phyloP scores from a whole-genome alignment of 2,113 vertebrate species.

The Lampris incognitus region DNA sequence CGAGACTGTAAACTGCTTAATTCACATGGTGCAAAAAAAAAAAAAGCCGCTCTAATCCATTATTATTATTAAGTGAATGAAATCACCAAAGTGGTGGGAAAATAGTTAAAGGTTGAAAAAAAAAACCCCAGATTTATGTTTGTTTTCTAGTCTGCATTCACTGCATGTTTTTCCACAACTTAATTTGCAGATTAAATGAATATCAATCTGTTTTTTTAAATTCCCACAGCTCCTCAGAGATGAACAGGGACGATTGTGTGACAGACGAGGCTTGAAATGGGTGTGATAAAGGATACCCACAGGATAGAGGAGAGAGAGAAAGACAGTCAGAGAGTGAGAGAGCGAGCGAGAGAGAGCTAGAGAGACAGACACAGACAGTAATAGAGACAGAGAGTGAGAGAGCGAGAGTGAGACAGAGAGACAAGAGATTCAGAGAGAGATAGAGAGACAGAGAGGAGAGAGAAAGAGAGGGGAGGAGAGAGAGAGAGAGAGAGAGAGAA shows the following conservation, averaged over 20 bases:
- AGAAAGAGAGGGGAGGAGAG: not conserved
- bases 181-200: constrained; percentile 23
- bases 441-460: not conserved
- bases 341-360: not conserved
- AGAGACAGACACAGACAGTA: not conserved
- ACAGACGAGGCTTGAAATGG: not conserved
- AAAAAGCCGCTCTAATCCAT: not conserved
- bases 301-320: not conserved
- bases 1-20: constrained; percentile 8
- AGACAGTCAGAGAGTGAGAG: not conserved
- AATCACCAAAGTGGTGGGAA: no score
- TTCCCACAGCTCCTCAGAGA: constrained; percentile 27
- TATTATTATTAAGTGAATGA: no score
- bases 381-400: not conserved
- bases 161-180: constrained; percentile 5
- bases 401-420: not conserved
- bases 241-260: not conserved
- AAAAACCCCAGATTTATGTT: no score
- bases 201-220: constrained; percentile 17
- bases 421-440: no score
- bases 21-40: constrained; percentile 27
- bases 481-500: no score
- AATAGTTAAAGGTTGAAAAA: no score
- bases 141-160: no score
- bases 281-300: not conserved